These are phyloP conservation scores for Cyclina sinensis DNA, from an alignment of 1,140 invertebrate genomes.

Conservation along the genomic window DNA sequence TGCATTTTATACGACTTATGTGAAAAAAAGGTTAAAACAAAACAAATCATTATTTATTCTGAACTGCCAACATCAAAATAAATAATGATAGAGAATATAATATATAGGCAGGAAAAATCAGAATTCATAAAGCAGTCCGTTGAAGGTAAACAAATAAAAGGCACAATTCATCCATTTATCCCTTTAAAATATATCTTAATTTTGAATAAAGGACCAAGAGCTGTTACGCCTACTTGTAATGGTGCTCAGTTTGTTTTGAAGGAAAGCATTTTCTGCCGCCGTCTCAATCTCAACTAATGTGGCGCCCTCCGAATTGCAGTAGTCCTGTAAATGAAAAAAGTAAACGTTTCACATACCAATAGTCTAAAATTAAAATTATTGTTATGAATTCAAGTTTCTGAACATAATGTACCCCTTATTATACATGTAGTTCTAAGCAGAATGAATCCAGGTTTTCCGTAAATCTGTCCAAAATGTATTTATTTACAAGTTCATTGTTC, in stretches of 20 bases:
- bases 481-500: not conserved
- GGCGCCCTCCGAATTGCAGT: not conserved
- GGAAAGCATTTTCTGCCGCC: not conserved
- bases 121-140: not conserved
- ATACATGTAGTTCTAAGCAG: too few relatives aligned
- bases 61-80: too few relatives aligned
- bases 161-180: too few relatives aligned
- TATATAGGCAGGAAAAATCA: not conserved
- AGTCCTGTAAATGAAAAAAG: not conserved
- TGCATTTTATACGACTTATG: too few relatives aligned
- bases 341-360: too few relatives aligned
- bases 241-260: not conserved
- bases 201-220: not conserved
- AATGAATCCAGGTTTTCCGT: too few relatives aligned
- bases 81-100: not conserved
- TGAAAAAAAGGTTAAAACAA: too few relatives aligned
- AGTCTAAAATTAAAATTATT: not conserved
- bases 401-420: not conserved
- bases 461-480: too few relatives aligned
- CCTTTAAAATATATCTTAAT: not conserved
- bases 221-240: not conserved
- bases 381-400: not conserved
- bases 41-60: too few relatives aligned
- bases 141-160: not conserved
- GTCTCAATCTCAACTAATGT: not conserved